phyloP scores from a whole-genome alignment of 2,888 invertebrate genomes.

The Dryobota labecula region DNA sequence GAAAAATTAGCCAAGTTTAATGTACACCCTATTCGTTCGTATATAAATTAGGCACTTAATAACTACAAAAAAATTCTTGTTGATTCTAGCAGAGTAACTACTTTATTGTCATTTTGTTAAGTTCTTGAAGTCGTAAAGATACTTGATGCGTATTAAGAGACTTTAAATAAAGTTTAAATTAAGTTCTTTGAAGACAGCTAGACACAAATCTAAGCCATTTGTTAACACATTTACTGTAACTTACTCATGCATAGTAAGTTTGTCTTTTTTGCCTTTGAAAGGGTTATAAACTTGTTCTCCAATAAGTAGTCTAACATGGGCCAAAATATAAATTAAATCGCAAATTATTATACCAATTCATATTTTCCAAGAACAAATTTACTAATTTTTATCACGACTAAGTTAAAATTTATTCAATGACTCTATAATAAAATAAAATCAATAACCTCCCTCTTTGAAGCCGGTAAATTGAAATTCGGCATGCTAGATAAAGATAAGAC shows the following conservation, averaged over 20 bases:
- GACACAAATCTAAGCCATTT: background rate
- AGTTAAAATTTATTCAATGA: constrained; percentile 27
- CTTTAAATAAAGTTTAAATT: constrained; percentile 30
- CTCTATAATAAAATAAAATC: constrained; percentile 13
- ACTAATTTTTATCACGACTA: constrained; percentile 16
- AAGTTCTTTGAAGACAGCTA: background rate
- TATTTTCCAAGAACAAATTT: background rate
- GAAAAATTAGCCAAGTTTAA: constrained; percentile 44
- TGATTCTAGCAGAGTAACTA: constrained; percentile 35
- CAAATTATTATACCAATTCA: background rate
- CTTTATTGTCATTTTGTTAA: constrained; percentile 42
- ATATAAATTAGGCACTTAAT: constrained; percentile 50
- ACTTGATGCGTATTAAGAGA: constrained; percentile 30
- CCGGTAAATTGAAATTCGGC: constrained; percentile 47
- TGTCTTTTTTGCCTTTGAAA: background rate
- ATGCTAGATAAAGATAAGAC: constrained; percentile 48
- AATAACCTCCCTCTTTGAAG: constrained; percentile 33
- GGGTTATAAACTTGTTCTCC: background rate
- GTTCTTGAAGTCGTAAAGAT: constrained; percentile 23
- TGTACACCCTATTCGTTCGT: constrained; percentile 26
- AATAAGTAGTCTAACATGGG: background rate
- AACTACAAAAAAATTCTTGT: constrained; percentile 42
- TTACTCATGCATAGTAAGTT: background rate
- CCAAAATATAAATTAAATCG: background rate
- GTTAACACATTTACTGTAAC: background rate